Base-by-base conservation (phyloP, 2,113 vertebrate species). In the Takifugu flavidus region DNA sequence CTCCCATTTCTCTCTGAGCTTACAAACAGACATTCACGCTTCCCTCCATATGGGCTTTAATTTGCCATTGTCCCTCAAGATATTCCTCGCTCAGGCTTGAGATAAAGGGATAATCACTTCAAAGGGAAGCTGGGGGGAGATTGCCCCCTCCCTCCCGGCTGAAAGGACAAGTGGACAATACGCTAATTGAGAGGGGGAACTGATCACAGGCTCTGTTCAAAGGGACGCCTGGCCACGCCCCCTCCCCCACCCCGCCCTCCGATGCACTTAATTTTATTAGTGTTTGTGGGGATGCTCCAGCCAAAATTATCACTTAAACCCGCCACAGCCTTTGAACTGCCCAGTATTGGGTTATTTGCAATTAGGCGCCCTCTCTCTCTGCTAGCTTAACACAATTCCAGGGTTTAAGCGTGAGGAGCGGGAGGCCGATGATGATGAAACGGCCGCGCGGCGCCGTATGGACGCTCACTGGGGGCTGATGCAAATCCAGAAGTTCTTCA, bases 21-120 rank as follows among this genome's bases (percentile, higher is more conserved):
- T 78, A 76, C 75, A 84, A 86, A 85, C 85, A 89, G 84, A 89
- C 90, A 90, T 91, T 93, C 92, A 92, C 91, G 91, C 92, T 93
- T 92, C 86, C 89, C 88, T 87, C 77, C 70, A 79, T 88, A 91
- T 91, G 91, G 87, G 89, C 90, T 90, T 90, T 92, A 92, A 94
- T 92, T 93, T 93, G 79, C 88, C 78, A 93, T 94, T 95, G 94
- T 94, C 92, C 92, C 92, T 83, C 84, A 86, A 89, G 91, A 94
- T 94, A 93, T 95, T 94, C 93, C 93, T 94, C 84, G 87, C 92
- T 94, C 92, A 89, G 91, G 93, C 93, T 93, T 93, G 92, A 96
- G 95, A 98, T 98, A 95, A 98, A 96, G 95, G 94, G 96, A 95
- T 96, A 96, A 96, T 93, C 92, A 96, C 95, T 98, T 98, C 95